Evolutionary conservation across 2,888 invertebrate genomes (phyloP).

Genomic region (Molorchus minor): DNA sequence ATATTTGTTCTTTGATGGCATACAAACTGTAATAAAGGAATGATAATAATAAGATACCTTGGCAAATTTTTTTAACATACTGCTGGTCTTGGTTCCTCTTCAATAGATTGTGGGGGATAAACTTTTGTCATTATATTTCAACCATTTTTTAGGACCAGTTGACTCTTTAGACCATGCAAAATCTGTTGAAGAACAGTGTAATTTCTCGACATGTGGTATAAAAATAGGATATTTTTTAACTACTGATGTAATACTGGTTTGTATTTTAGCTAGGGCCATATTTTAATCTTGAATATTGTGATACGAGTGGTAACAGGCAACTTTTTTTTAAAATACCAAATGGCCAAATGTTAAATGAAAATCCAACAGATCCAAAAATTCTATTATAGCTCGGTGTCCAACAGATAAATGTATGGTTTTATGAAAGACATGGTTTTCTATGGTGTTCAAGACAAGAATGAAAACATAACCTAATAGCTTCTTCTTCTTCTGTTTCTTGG

Average conservation of each 20-base stretch:
- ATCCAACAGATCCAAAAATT: too few relatives aligned
- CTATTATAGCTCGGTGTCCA: too few relatives aligned
- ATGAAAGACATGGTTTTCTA: too few relatives aligned
- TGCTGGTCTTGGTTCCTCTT: slow-evolving; percentile 82
- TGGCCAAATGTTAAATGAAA: too few relatives aligned
- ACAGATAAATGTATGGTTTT: too few relatives aligned
- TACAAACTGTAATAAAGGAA: slow-evolving; percentile 79
- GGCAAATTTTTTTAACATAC: slow-evolving; percentile 67
- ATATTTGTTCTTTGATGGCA: slow-evolving; percentile 86
- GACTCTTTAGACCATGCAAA: slow-evolving; percentile 26
- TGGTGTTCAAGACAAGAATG: too few relatives aligned
- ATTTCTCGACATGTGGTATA: slow-evolving; percentile 18
- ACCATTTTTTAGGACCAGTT: slow-evolving; percentile 67
- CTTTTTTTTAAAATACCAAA: too few relatives aligned
- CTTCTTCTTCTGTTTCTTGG: too few relatives aligned
- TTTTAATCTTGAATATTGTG: too few relatives aligned
- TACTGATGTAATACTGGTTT: background rate
- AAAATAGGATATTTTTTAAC: slow-evolving; percentile 21
- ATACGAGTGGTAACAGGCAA: too few relatives aligned
- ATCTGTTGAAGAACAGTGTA: slow-evolving; percentile 23
- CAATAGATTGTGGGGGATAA: slow-evolving; percentile 79
- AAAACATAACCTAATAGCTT: too few relatives aligned
- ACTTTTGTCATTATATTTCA: slow-evolving; percentile 77
- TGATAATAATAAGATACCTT: background rate
- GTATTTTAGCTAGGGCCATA: slow-evolving; percentile 25